Base-by-base conservation (phyloP, 2,797 vertebrate species). In the Miichthys miiuy region DNA sequence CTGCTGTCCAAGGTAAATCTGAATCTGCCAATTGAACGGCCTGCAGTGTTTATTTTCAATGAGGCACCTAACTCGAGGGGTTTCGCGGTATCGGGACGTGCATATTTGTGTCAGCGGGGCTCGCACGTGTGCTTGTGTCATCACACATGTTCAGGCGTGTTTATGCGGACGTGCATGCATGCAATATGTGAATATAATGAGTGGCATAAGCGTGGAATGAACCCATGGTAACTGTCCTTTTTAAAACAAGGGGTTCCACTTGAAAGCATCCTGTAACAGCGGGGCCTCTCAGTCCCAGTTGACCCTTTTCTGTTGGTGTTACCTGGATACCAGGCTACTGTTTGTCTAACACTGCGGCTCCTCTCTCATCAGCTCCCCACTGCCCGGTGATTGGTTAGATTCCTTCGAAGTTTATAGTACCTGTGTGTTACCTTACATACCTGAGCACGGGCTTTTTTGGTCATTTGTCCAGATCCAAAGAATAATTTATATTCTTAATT, bases 321-420 rank as follows among this genome's bases (percentile, higher is more conserved):
- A 84, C 90, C 84, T 88, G 85, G 90, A 89, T 61, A 93, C 88
- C 67, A 20, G 25, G 65, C 58, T 30, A 30, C 73, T 90, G 90
- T 93, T 92, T 91, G 82, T 27, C 85, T 79, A 89, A 94, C 91
- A 92, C 27, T 21, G 62, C 60, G 20, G 82, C 79, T 81, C 64
- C 71, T 62, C 50, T 69, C 42, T 51, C 66, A 67, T 77, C 74
- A 52, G 65, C 64, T 56, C 30, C 81, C 72, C 52, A 6, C 44
- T 12, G 70, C 51, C 38, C 25, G 38, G 48, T 21, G 64, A 65
- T 61, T 42, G 68, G 64, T 55, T 60, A 2, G 34, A 58, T 62
- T 80, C 60, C 58, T 50, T 68, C 48, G 2, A 38, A 51, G 60
- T 72, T 68, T 82, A 72, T 68, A 51, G 66, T 71, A 71, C 71